phyloP scores from a whole-genome alignment of 1,140 invertebrate species.

The Drosophila busckii region DNA sequence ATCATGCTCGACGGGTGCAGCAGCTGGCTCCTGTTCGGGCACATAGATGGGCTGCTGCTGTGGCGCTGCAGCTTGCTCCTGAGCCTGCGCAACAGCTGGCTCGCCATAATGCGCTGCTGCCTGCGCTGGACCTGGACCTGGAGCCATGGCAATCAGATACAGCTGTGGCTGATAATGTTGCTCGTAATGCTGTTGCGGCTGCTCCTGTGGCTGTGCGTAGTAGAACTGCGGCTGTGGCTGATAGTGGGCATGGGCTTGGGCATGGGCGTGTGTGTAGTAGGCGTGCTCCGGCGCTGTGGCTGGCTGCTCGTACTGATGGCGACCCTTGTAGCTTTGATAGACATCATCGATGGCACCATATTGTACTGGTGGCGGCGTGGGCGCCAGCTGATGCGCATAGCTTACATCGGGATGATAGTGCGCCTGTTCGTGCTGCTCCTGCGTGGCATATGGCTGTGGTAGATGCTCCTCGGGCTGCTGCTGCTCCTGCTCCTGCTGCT shows the following conservation, averaged over 20 bases:
- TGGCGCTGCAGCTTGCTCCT: constrained; percentile 8
- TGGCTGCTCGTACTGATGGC: constrained; percentile 51
- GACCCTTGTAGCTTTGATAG: constrained; percentile 68
- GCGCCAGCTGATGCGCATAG: constrained; percentile 56
- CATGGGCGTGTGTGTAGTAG: constrained; percentile 39
- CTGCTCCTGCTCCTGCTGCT: constrained; percentile 44
- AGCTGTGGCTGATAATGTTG: constrained; percentile 53
- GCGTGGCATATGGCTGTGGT: constrained; percentile 10
- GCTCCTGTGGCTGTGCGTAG: constrained; percentile 49
- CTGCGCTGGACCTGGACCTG: constrained; percentile 7
- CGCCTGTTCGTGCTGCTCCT: constrained; percentile 37
- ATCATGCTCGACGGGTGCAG: constrained; percentile 24
- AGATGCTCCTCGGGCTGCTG: constrained; percentile 16
- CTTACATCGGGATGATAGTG: constrained; percentile 51
- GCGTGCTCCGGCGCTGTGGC: constrained; percentile 29
- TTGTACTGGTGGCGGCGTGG: constrained; percentile 43
- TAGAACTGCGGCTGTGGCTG: constrained; percentile 48
- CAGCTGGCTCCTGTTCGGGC: constrained; percentile 44
- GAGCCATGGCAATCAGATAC: constrained; percentile 66
- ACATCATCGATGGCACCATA: constrained; percentile 71
- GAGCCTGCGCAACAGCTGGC: background rate
- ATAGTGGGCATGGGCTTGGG: constrained; percentile 23
- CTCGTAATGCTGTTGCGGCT: constrained; percentile 18
- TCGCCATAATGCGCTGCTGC: constrained; percentile 24
- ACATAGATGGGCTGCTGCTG: constrained; percentile 60